These are phyloP conservation scores for Manis pentadactyla DNA, from an alignment of 2,797 vertebrate species.

Conservation along the genomic window DNA sequence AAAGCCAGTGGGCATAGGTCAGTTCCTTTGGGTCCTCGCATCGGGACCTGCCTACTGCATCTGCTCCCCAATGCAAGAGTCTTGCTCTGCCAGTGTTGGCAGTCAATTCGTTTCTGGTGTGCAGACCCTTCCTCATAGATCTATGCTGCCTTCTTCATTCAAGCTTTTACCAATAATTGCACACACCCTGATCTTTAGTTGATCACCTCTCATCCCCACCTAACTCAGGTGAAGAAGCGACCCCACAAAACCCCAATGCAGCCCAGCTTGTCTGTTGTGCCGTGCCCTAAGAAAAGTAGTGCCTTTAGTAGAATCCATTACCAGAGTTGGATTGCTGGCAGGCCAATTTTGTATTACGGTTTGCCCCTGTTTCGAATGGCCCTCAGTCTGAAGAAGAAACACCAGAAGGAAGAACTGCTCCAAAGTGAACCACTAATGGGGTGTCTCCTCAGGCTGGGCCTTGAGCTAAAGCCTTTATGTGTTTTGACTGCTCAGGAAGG, in stretches of 20 bases:
- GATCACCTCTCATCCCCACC: too few relatives aligned
- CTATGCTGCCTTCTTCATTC: fast-evolving
- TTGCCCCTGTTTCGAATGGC: neutral
- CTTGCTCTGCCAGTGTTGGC: too few relatives aligned
- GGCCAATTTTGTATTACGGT: neutral
- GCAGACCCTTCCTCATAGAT: neutral
- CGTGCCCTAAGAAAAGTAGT: neutral
- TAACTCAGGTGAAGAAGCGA: neutral
- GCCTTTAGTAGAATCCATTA: neutral
- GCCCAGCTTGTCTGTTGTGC: neutral
- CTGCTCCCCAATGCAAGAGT: neutral
- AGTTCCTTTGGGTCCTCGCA: neutral
- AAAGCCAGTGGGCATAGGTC: too few relatives aligned
- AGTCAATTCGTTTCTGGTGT: neutral
- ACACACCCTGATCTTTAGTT: neutral
- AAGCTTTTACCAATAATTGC: neutral
- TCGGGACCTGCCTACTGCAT: neutral
- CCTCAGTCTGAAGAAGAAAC: neutral
- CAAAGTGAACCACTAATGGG: neutral
- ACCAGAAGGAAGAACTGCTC: neutral
- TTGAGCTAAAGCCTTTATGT: neutral
- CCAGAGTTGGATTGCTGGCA: neutral
- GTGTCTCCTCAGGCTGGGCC: neutral
- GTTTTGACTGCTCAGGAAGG: neutral
- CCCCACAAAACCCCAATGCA: neutral